phyloP scores from a whole-genome alignment of 2,888 invertebrate species.

The Platycnemis pennipes region DNA sequence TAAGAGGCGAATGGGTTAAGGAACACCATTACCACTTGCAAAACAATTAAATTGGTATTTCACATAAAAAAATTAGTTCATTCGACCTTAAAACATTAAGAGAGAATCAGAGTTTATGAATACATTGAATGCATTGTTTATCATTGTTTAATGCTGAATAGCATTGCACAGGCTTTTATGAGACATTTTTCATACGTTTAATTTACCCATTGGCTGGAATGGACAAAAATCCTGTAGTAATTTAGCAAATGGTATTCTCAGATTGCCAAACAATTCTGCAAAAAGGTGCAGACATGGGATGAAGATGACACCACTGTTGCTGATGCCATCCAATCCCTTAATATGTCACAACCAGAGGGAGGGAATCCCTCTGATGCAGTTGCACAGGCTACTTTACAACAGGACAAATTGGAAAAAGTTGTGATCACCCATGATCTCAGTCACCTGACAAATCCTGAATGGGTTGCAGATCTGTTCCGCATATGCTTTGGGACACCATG shows the following conservation, averaged over 20 bases:
- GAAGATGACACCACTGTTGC: background rate
- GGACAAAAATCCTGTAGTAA: too few relatives aligned
- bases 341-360: background rate
- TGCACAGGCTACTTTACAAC: background rate
- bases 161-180: too few relatives aligned
- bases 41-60: too few relatives aligned
- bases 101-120: too few relatives aligned
- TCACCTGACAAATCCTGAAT: constrained; percentile 16
- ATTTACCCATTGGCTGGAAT: too few relatives aligned
- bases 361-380: background rate
- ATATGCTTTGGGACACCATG: background rate
- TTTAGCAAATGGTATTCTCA: background rate
- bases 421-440: background rate
- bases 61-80: too few relatives aligned
- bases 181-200: too few relatives aligned
- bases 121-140: too few relatives aligned
- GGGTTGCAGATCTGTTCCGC: background rate
- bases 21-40: too few relatives aligned
- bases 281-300: constrained; percentile 17
- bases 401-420: background rate
- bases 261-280: constrained; percentile 30
- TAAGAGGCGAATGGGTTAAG: too few relatives aligned
- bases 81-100: too few relatives aligned
- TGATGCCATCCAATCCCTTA: background rate
- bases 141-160: too few relatives aligned